Conservation (phyloP, 1,140 invertebrate genomes). For the Bicyclus anynana region DNA sequence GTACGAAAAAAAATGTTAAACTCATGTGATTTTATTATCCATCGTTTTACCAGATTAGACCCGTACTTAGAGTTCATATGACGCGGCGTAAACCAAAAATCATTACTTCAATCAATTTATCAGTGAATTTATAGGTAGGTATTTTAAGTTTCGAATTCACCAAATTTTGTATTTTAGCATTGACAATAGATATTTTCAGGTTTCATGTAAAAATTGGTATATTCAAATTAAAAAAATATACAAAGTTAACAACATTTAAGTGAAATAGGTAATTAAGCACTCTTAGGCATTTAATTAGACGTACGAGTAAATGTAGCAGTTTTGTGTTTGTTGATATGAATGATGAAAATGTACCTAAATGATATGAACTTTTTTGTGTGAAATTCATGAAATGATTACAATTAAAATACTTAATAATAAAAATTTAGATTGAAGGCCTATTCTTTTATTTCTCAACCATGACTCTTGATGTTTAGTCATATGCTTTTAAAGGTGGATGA, state of each 20-base stretch:
- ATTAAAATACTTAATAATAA: neutral
- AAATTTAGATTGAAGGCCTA: neutral
- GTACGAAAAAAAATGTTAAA: no score
- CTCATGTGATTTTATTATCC: no score
- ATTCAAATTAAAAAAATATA: no score
- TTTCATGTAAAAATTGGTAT: no score
- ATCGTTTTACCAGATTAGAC: no score
- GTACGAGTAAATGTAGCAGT: neutral
- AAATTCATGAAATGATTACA: neutral
- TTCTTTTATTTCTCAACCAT: neutral
- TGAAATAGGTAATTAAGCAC: neutral
- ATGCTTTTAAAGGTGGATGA: no score
- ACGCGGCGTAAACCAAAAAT: no score
- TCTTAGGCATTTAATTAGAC: neutral
- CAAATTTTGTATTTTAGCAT: neutral
- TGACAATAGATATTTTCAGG: no score
- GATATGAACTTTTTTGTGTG: neutral
- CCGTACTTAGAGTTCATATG: no score
- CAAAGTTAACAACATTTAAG: no score
- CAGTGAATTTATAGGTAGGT: slow-evolving; percentile 8
- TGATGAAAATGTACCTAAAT: neutral
- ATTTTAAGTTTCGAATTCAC: neutral
- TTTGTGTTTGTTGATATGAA: neutral
- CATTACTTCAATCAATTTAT: neutral
- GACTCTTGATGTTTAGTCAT: no score